Evolutionary conservation across 2,888 invertebrate species (phyloP).

Genomic region (Volucella zonaria): DNA sequence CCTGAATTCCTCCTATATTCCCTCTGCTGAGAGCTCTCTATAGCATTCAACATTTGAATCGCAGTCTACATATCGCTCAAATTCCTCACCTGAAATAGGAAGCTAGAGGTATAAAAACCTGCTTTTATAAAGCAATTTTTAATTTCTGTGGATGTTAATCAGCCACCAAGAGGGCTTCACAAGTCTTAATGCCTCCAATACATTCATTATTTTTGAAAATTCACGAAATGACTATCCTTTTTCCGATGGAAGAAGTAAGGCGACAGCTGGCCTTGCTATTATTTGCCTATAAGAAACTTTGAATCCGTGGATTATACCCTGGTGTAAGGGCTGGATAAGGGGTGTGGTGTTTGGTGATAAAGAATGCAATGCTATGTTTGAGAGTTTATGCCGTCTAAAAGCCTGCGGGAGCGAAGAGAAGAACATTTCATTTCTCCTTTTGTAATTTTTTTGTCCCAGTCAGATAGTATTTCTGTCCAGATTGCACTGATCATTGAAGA

Average conservation of each 20-base stretch:
- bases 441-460: not conserved
- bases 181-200: constrained; percentile 9
- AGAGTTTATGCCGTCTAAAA: not conserved
- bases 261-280: not conserved
- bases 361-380: not conserved
- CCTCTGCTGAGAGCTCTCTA: constrained; percentile 1
- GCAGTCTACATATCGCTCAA: not conserved
- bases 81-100: not conserved
- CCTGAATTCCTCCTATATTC: not conserved
- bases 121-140: constrained; percentile 10
- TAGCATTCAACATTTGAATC: constrained; percentile 4
- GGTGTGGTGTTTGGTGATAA: not conserved
- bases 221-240: not conserved
- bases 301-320: not conserved
- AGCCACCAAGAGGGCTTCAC: not conserved
- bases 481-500: not conserved
- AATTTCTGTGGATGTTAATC: not conserved
- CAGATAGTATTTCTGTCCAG: not conserved
- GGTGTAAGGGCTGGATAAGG: not conserved
- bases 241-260: not conserved
- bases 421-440: not conserved
- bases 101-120: constrained; percentile 2
- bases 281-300: constrained; percentile 2
- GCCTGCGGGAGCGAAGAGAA: not conserved
- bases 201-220: constrained; percentile 5